A percentile compares a stretch with the other conserved stretches of the same genome.
Evolutionary conservation across 2,113 vertebrate species (phyloP).

Genomic region (Neoarius graeffei): DNA sequence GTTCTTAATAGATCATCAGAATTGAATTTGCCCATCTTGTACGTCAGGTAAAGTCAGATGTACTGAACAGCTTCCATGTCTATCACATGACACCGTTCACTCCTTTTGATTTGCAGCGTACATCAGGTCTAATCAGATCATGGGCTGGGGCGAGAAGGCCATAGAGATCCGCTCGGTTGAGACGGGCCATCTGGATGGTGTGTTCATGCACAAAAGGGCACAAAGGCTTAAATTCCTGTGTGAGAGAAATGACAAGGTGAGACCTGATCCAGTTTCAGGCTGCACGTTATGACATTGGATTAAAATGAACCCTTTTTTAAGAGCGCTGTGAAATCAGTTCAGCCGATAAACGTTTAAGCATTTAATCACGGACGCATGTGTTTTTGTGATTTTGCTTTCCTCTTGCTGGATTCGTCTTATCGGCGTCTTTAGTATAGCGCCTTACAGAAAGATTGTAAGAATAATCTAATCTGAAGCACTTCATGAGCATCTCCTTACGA

Average conservation of each 20-base stretch:
- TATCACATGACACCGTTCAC: not conserved
- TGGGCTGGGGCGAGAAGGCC: constrained; percentile 95
- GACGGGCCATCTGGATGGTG: constrained; percentile 85
- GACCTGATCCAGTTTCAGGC: not conserved
- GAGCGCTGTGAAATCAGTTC: not conserved
- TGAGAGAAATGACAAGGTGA: constrained; percentile 95
- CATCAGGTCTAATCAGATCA: constrained; percentile 92
- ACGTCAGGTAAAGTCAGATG: not conserved
- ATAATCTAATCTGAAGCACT: not conserved
- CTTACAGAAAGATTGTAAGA: not conserved
- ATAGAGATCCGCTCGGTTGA: constrained; percentile 89
- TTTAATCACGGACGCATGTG: not conserved
- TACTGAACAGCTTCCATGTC: not conserved
- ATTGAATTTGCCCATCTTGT: not conserved
- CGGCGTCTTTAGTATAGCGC: not conserved
- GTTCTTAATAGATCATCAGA: not conserved
- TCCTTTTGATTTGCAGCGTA: constrained; percentile 75
- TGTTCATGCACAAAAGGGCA: constrained; percentile 95
- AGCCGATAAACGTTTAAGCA: not conserved
- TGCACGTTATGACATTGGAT: not conserved
- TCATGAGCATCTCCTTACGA: not conserved
- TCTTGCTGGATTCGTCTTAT: not conserved
- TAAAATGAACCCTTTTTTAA: not conserved
- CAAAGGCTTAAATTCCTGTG: constrained; percentile 96
- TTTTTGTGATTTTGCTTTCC: not conserved